Base-by-base conservation (phyloP, 2,797 vertebrate species). In the Oreortyx pictus region DNA sequence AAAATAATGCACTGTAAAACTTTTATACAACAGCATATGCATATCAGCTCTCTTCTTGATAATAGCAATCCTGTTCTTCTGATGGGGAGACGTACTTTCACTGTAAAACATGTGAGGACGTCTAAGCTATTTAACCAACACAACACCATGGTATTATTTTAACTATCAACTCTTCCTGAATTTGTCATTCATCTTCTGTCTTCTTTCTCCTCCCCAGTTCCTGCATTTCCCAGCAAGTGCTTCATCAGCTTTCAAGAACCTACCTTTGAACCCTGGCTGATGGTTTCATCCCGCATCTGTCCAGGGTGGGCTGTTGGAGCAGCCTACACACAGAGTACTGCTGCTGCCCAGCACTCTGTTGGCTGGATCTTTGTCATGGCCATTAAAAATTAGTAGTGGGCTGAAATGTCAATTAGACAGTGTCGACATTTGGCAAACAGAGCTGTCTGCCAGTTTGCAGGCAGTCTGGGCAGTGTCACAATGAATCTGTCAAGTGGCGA, bases 391-490 rank as follows among this genome's bases (percentile, higher is more conserved):
- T 66, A 87, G 70, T 91, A 88, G 91, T 73, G 71, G 93, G 86
- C 71, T 81, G 81, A 81, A 83, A 83, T 80, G 87, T 65, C 91
- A 89, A 89, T 92, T 72, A 79, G 89, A 64, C 79, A 89, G 66
- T 86, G 88, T 83, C 14, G 50, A 72, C 88, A 80, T 52, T 81
- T 91, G 91, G 81, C 83, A 82, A 78, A 81, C 37, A 46, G 92
- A 89, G 50, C 66, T 93, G 90, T 93, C 89, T 93, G 75, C 77
- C 61, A 39, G 64, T 90, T 90, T 94, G 64, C 82, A 88, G 70
- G 75, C 43, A 73, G 52, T 47, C 76, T 93, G 90, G 86, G 57
- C 81, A 85, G 59, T 73, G 78, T 90, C 84, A 73, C 79, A 86
- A 50, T 9, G 39, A 92, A 93, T 93, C 73, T 0, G 1, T 78